Evolutionary conservation across 2,113 vertebrate species (phyloP).

Genomic region (Pseudolaguvia tuberculata): DNA sequence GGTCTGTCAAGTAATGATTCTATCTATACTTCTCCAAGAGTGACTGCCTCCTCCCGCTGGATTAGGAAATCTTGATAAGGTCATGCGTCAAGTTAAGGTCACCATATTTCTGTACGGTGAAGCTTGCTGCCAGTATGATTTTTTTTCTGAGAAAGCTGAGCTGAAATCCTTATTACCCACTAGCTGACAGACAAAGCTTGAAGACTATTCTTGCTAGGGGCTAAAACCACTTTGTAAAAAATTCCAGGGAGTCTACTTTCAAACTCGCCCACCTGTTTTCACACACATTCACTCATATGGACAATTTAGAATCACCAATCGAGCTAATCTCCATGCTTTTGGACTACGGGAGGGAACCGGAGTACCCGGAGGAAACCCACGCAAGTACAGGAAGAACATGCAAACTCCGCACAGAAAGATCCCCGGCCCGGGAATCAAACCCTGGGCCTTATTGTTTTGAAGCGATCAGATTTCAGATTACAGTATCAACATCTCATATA

Average conservation of each 20-base stretch:
- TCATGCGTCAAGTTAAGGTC: conserved; percentile 28
- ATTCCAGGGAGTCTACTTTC: conserved; percentile 31
- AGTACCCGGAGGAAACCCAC: too few species aligned
- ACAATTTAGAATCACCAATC: too few species aligned
- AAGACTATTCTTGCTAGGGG: conserved; percentile 30
- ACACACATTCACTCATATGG: too few species aligned
- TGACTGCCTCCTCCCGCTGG: conserved; percentile 2
- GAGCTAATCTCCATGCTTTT: too few species aligned
- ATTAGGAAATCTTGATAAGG: conserved; percentile 19
- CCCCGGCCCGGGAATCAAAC: too few species aligned
- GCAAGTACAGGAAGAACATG: too few species aligned
- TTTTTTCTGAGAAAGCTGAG: conserved; percentile 16
- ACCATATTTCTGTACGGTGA: neutral
- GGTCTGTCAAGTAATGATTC: conserved; percentile 2
- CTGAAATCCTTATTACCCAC: conserved; percentile 37
- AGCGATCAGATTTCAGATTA: neutral
- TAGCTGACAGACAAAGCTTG: conserved; percentile 8
- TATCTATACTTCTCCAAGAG: neutral
- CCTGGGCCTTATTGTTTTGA: too few species aligned
- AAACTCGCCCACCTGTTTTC: conserved; percentile 30
- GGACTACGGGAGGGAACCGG: too few species aligned
- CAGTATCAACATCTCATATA: neutral
- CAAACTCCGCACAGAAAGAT: too few species aligned
- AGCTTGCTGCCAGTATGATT: conserved; percentile 2
- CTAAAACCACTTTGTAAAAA: conserved; percentile 16